A percentile compares a stretch with the other conserved stretches of the same genome.
These are phyloP conservation scores for Odontothrips loti DNA, from an alignment of 2,888 invertebrate species.

Conservation along the genomic window DNA sequence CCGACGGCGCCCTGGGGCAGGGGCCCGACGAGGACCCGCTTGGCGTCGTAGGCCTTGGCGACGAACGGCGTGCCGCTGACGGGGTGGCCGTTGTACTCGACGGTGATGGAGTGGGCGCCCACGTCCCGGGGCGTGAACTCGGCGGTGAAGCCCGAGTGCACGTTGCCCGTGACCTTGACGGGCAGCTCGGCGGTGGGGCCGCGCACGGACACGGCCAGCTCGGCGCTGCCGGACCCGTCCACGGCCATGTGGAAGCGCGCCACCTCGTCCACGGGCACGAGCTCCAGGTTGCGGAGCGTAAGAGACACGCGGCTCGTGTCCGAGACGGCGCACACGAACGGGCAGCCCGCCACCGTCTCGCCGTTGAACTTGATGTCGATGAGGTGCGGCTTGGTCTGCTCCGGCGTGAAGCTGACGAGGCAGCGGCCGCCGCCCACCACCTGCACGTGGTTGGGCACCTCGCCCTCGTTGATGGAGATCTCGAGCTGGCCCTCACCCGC, in stretches of 20 bases:
- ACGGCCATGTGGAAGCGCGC: slow-evolving; percentile 76
- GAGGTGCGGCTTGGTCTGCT: slow-evolving; percentile 82
- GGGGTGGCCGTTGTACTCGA: slow-evolving; percentile 85
- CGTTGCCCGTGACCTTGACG: slow-evolving; percentile 82
- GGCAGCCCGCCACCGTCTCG: slow-evolving; percentile 81
- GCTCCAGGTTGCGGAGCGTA: slow-evolving; percentile 69
- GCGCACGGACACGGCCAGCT: slow-evolving; percentile 79
- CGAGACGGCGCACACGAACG: slow-evolving; percentile 80
- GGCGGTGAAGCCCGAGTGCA: slow-evolving; percentile 80
- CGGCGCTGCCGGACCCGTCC: slow-evolving; percentile 67
- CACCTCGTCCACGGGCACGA: slow-evolving; percentile 78
- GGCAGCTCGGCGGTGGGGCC: slow-evolving; percentile 84
- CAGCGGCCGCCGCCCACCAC: slow-evolving; percentile 94
- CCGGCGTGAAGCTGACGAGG: slow-evolving; percentile 90
- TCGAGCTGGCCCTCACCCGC: slow-evolving; percentile 99
- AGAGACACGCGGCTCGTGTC: slow-evolving; percentile 72
- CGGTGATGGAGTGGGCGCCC: slow-evolving; percentile 87
- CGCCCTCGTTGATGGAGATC: slow-evolving; percentile 98
- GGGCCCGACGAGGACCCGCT: slow-evolving; percentile 74
- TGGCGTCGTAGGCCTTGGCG: slow-evolving; percentile 90
- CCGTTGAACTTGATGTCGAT: slow-evolving; percentile 96
- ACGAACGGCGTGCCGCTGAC: slow-evolving; percentile 85
- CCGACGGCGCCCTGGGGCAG: slow-evolving; percentile 81
- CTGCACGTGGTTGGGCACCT: slow-evolving; percentile 95
- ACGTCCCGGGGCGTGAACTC: slow-evolving; percentile 90